Percentiles rank a stretch among this genome's conserved stretches.
Evolutionary conservation across 1,140 invertebrate species (phyloP).

Genomic region (Drosophila dunni): DNA sequence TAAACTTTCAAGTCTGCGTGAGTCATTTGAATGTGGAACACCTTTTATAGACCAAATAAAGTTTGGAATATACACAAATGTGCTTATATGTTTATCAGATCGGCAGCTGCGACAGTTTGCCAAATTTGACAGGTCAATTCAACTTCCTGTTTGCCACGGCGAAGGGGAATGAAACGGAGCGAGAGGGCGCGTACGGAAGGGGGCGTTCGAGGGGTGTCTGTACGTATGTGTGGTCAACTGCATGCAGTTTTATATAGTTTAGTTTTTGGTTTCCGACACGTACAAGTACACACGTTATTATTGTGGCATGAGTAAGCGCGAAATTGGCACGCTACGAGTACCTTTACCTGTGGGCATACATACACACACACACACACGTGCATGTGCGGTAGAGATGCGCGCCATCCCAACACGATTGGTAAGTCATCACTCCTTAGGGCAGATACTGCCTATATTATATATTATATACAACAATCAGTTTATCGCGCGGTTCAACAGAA

Average conservation of each 20-base stretch:
- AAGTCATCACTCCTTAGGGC: no score
- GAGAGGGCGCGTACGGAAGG: no score
- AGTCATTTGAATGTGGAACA: constrained; percentile 5
- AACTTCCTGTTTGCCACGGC: constrained; percentile 14
- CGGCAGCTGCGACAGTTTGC: constrained; percentile 16
- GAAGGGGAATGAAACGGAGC: not conserved
- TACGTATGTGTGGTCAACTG: constrained; percentile 31
- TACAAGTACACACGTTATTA: constrained; percentile 19
- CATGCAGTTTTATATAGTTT: constrained; percentile 16
- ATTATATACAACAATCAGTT: no score
- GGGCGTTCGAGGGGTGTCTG: constrained; percentile 17
- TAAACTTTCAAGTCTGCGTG: not conserved
- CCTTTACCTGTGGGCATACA: constrained; percentile 1
- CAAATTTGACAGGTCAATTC: constrained; percentile 19
- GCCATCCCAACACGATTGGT: no score
- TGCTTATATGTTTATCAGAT: not conserved
- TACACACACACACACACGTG: not conserved
- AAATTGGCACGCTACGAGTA: constrained; percentile 23
- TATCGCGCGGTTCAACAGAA: no score
- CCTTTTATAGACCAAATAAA: not conserved
- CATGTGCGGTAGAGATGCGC: not conserved
- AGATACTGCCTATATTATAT: no score
- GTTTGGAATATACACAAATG: not conserved
- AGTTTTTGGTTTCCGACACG: constrained; percentile 32
- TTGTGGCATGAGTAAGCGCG: constrained; percentile 21